These are phyloP conservation scores for Tiliqua scincoides DNA, from an alignment of 2,113 vertebrate genomes.

Conservation along the genomic window DNA sequence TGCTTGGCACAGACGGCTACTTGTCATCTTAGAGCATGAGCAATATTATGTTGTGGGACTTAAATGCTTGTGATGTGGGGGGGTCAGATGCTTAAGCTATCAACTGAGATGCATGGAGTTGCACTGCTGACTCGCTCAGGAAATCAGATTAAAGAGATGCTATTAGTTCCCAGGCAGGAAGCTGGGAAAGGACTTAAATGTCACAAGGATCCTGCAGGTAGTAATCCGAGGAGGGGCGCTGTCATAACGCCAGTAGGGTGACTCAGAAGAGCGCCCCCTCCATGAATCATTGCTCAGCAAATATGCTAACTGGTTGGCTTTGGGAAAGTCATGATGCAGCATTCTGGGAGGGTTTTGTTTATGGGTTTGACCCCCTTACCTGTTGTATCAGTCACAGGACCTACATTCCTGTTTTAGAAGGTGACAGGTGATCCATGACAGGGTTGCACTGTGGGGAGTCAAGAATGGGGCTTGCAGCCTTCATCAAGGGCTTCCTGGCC, in stretches of 20 bases:
- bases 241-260: not conserved
- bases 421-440: too few relatives aligned
- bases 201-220: conserved; percentile 8
- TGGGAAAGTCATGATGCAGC: not conserved
- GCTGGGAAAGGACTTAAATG: not conserved
- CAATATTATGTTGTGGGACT: not conserved
- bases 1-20: not conserved
- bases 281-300: not conserved
- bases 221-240: not conserved
- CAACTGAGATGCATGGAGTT: not conserved
- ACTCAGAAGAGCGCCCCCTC: not conserved
- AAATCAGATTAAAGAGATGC: conserved; percentile 20
- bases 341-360: too few relatives aligned
- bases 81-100: not conserved
- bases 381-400: too few relatives aligned
- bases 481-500: too few relatives aligned
- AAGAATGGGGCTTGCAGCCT: too few relatives aligned
- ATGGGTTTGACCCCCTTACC: too few relatives aligned
- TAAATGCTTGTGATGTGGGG: not conserved
- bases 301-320: not conserved
- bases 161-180: conserved; percentile 16
- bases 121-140: conserved; percentile 11
- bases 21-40: not conserved
- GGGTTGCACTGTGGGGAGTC: too few relatives aligned
- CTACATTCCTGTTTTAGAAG: not conserved